Percentiles rank a stretch among this genome's conserved stretches.
These are phyloP conservation scores for Chelonia mydas DNA, from an alignment of 2,797 vertebrate species.

Conservation along the genomic window DNA sequence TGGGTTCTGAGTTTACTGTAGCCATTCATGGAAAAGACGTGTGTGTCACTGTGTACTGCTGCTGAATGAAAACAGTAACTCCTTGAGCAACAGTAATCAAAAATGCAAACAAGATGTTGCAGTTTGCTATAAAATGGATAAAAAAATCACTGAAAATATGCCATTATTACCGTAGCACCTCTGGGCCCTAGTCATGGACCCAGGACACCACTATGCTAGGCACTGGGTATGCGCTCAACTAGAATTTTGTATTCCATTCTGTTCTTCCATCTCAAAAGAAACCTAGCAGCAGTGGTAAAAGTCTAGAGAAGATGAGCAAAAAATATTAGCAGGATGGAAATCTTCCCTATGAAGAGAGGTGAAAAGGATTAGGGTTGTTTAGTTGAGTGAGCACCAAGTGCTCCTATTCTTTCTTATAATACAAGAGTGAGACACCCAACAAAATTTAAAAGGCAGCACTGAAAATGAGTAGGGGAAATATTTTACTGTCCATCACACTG, in stretches of 20 bases:
- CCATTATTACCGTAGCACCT: not conserved
- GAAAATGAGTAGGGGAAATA: too few relatives aligned
- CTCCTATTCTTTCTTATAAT: not conserved
- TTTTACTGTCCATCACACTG: too few relatives aligned
- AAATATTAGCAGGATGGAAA: not conserved
- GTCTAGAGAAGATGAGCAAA: not conserved
- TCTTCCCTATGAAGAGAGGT: too few relatives aligned
- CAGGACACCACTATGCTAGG: not conserved
- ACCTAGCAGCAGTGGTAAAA: not conserved
- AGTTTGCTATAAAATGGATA: too few relatives aligned
- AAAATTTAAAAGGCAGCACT: not conserved
- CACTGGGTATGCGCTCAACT: not conserved
- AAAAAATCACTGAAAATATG: not conserved
- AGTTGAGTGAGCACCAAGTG: not conserved
- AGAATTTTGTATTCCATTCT: not conserved
- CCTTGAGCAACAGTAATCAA: too few relatives aligned
- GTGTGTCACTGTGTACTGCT: too few relatives aligned
- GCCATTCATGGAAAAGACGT: too few relatives aligned
- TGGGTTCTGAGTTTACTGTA: too few relatives aligned
- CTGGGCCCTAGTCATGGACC: too few relatives aligned
- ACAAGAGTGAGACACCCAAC: not conserved
- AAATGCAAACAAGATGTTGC: not conserved
- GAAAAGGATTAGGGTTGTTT: too few relatives aligned
- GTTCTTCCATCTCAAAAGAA: not conserved
- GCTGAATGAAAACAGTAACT: too few relatives aligned